Evolutionary conservation across 2,888 invertebrate genomes (phyloP).

Genomic region (Pyrgus malvae): DNA sequence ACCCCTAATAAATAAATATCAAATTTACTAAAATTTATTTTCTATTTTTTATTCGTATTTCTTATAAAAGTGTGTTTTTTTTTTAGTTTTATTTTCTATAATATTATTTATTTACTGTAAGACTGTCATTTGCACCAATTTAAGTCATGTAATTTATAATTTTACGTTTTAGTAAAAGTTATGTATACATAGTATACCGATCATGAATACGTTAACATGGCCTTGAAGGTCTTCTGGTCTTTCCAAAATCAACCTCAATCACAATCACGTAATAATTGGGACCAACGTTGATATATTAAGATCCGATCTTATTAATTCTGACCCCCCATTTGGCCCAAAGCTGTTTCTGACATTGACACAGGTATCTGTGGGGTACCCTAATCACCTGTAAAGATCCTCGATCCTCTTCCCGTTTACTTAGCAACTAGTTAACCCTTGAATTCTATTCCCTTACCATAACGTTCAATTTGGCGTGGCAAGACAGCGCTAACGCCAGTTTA

Average conservation of each 20-base stretch:
- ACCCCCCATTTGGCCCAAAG: conserved; percentile 16
- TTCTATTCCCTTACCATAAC: background rate
- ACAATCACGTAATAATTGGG: conserved; percentile 8
- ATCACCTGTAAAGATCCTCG: conserved; percentile 38
- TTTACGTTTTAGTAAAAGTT: too few relatives aligned
- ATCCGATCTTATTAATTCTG: conserved; percentile 15
- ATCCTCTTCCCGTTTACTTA: conserved; percentile 3
- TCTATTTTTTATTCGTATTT: too few relatives aligned
- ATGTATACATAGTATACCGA: too few relatives aligned
- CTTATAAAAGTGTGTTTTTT: too few relatives aligned
- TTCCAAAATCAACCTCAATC: background rate
- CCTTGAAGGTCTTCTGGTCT: background rate
- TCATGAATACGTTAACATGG: too few relatives aligned
- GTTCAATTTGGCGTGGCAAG: background rate
- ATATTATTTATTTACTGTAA: too few relatives aligned
- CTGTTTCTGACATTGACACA: conserved; percentile 53
- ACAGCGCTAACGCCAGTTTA: background rate
- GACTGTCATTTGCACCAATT: too few relatives aligned
- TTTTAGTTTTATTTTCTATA: too few relatives aligned
- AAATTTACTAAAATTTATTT: too few relatives aligned
- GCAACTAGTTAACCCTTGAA: background rate
- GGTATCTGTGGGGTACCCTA: conserved; percentile 43
- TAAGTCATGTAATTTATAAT: too few relatives aligned
- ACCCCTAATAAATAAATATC: too few relatives aligned
- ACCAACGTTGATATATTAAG: conserved; percentile 7